Evolutionary conservation across 2,797 vertebrate species (phyloP).

Genomic region (Esox lucius): DNA sequence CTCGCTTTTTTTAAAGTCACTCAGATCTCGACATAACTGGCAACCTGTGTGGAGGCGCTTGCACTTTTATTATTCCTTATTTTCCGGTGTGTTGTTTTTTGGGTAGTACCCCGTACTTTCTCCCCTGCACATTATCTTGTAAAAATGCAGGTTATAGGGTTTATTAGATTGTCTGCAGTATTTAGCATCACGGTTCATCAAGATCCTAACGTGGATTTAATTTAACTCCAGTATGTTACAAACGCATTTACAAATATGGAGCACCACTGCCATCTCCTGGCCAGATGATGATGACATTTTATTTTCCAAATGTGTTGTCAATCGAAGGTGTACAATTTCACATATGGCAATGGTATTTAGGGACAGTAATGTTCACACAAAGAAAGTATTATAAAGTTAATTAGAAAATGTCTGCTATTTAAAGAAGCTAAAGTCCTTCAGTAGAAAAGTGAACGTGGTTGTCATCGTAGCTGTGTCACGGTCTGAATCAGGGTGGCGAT

Average conservation of each 20-base stretch:
- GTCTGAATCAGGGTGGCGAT: not conserved
- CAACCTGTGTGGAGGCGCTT: too few species aligned
- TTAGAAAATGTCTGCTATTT: not conserved
- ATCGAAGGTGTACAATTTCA: not conserved
- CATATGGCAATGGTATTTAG: not conserved
- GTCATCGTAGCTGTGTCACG: not conserved
- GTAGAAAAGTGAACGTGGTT: not conserved
- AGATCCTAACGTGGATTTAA: too few species aligned
- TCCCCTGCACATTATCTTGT: too few species aligned
- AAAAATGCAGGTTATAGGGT: too few species aligned
- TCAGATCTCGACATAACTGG: too few species aligned
- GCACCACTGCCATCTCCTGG: slow-evolving; percentile 66
- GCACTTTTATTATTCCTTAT: too few species aligned
- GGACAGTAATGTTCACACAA: not conserved
- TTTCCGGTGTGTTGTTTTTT: too few species aligned
- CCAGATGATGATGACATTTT: slow-evolving; percentile 2
- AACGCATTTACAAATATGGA: not conserved
- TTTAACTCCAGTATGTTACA: too few species aligned
- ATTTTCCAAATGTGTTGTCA: not conserved
- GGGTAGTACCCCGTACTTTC: too few species aligned
- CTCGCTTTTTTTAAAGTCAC: too few species aligned
- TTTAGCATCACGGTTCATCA: too few species aligned
- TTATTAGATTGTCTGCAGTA: too few species aligned
- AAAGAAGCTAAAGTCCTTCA: not conserved
- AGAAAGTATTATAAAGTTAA: not conserved